phyloP scores from a whole-genome alignment of 1,140 invertebrate species.

The Galleria mellonella region DNA sequence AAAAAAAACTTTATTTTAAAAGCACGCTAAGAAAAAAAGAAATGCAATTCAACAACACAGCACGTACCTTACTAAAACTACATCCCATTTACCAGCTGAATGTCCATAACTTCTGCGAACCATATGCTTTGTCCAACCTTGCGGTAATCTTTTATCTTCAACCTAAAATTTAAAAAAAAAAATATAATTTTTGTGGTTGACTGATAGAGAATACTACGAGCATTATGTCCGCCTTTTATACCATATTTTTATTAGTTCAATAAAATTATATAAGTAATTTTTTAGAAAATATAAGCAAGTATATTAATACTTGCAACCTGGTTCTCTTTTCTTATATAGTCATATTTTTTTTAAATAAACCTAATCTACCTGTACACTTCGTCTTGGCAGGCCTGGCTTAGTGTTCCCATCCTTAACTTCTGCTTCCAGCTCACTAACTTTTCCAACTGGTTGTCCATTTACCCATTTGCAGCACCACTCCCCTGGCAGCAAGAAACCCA shows the following conservation, averaged over 20 bases:
- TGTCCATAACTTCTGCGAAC: conserved; percentile 79
- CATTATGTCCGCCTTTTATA: too few relatives aligned
- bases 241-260: too few relatives aligned
- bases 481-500: conserved; percentile 49
- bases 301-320: too few relatives aligned
- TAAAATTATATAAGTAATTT: too few relatives aligned
- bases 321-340: too few relatives aligned
- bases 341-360: too few relatives aligned
- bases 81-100: conserved; percentile 87
- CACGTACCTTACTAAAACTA: conserved; percentile 80
- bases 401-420: conserved; percentile 38
- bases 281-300: too few relatives aligned
- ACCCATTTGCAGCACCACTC: conserved; percentile 79
- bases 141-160: conserved; percentile 81
- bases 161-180: conserved; percentile 55
- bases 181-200: too few relatives aligned
- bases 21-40: too few relatives aligned
- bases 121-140: conserved; percentile 85
- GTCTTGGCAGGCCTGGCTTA: conserved; percentile 29
- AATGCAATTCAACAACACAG: too few relatives aligned
- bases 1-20: too few relatives aligned
- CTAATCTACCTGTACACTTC: conserved; percentile 52
- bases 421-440: conserved; percentile 55
- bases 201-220: too few relatives aligned
- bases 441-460: conserved; percentile 78